These are phyloP conservation scores for Apodemus speciosus DNA, from an alignment of 2,113 vertebrate genomes.

Conservation along the genomic window DNA sequence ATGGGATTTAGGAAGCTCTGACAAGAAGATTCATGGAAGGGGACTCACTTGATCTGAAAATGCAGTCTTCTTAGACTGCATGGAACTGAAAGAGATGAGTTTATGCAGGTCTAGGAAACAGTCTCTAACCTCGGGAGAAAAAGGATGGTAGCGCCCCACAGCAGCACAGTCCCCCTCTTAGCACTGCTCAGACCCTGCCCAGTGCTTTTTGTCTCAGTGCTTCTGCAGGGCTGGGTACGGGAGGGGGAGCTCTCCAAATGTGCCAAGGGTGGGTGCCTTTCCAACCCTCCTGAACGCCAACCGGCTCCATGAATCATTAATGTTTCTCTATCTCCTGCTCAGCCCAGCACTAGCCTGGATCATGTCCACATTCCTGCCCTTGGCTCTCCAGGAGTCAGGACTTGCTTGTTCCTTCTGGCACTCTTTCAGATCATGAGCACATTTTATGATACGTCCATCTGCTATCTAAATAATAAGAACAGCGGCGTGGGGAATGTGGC, in stretches of 20 bases:
- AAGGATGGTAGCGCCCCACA: background rate
- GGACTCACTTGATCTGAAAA: slow-evolving; percentile 33
- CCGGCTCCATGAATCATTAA: slow-evolving; percentile 52
- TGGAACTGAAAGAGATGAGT: slow-evolving; percentile 48
- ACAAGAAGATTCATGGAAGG: slow-evolving; percentile 56
- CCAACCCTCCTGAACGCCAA: slow-evolving; percentile 19
- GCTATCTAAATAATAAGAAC: slow-evolving; percentile 72
- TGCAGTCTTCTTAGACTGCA: slow-evolving; percentile 8
- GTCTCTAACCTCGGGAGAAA: slow-evolving; percentile 16
- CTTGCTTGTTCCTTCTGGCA: slow-evolving; percentile 74
- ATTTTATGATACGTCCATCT: slow-evolving; percentile 74
- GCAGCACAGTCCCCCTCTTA: background rate
- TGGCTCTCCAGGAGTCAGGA: slow-evolving; percentile 49
- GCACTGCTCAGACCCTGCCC: background rate
- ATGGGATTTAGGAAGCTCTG: slow-evolving; percentile 49
- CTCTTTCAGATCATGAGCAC: slow-evolving; percentile 62
- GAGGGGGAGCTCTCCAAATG: background rate
- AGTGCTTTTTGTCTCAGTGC: slow-evolving; percentile 45
- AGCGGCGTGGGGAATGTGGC: slow-evolving; percentile 56
- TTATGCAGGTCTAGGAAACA: slow-evolving; percentile 39
- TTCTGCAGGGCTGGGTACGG: background rate
- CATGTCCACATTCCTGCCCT: slow-evolving; percentile 66
- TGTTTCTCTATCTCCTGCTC: slow-evolving; percentile 37
- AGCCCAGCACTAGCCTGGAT: slow-evolving; percentile 55
- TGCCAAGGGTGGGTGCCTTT: background rate